These are phyloP conservation scores for Zaprionus kolodkinae DNA, from an alignment of 1,140 invertebrate species.

Conservation along the genomic window DNA sequence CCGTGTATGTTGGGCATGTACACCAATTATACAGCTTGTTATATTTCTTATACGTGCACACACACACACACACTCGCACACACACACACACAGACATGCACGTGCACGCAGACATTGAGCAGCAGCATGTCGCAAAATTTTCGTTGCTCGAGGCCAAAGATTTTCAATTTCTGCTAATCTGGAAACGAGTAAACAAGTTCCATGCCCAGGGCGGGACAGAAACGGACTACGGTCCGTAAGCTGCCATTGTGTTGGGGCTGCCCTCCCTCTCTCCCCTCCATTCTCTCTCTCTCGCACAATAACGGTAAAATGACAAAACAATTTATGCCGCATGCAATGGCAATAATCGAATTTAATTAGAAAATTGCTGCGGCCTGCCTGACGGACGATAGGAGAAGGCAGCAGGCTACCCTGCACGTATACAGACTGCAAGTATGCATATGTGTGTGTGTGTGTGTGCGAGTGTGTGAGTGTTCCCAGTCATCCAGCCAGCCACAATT, in stretches of 20 bases:
- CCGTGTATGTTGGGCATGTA: constrained; percentile 61
- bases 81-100: constrained; percentile 1
- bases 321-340: constrained; percentile 81
- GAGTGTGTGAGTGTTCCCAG: constrained; percentile 4
- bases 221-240: constrained; percentile 16
- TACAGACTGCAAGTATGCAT: constrained; percentile 45
- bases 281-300: constrained; percentile 26
- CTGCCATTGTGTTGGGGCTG: constrained; percentile 47
- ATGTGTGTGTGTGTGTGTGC: background rate
- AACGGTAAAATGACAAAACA: constrained; percentile 77
- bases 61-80: background rate
- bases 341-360: constrained; percentile 83
- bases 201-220: constrained; percentile 46
- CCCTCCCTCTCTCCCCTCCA: background rate
- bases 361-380: constrained; percentile 75
- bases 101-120: background rate
- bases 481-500: constrained; percentile 30
- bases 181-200: constrained; percentile 72
- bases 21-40: constrained; percentile 81
- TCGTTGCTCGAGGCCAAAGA: constrained; percentile 56
- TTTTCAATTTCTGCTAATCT: constrained; percentile 82
- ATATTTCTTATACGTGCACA: constrained; percentile 61
- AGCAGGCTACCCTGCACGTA: constrained; percentile 59
- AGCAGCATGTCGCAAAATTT: constrained; percentile 55
- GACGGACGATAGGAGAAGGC: constrained; percentile 10